Base-by-base conservation (phyloP, 2,888 invertebrate genomes). In the Troglohyphantes excavatus region DNA sequence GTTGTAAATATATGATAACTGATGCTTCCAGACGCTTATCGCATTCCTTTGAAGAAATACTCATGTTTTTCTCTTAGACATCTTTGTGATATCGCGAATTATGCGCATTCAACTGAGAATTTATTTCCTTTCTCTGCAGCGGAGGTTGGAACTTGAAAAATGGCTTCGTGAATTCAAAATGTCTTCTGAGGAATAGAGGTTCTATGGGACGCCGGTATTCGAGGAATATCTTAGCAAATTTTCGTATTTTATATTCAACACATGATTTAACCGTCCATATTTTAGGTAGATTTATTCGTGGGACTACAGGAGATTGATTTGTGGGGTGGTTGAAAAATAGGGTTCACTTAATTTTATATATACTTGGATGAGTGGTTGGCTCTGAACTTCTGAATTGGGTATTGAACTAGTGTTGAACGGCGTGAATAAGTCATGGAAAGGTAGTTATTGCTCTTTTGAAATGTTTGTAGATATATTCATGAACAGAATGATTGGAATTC, bases 131-230 rank as follows among this genome's bases (percentile, higher is more conserved):
- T 63, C 63, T 39, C 21, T 11, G 33, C 39, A 17, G 63, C 21
- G 43, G 11, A 23, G 63, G n/a, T 13, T 23, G 33, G 76, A 78
- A 17, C 63, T 78, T 78, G 61, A 78, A 78, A 63, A 78, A 78
- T 78, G 29, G 63, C 72, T 61, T 61, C 63, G 53, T 53, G 39
- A 53, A n/a, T 78, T 63, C 33, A 78, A 63, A 39, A 39, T 17
- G 46, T 72, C 76, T 78, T 17, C 39, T 78, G 33, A 78, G 39
- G 53, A 53, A 53, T 53, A n/a, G n/a, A 53, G 17, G 17, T 53
- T 53, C 2, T 5, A 13, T 17, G 53, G n/a, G 21, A 61, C 39
- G 76, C 61, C 23, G 33, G 39, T 39, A n/a, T 39, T 63, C 39
- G 23, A 39, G 76, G 76, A 78, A 78, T 78, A 33, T 65, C 65